Percentiles rank a stretch among this genome's conserved stretches.
These are phyloP conservation scores for Kryptolebias marmoratus DNA, from an alignment of 2,113 vertebrate genomes.

Conservation along the genomic window DNA sequence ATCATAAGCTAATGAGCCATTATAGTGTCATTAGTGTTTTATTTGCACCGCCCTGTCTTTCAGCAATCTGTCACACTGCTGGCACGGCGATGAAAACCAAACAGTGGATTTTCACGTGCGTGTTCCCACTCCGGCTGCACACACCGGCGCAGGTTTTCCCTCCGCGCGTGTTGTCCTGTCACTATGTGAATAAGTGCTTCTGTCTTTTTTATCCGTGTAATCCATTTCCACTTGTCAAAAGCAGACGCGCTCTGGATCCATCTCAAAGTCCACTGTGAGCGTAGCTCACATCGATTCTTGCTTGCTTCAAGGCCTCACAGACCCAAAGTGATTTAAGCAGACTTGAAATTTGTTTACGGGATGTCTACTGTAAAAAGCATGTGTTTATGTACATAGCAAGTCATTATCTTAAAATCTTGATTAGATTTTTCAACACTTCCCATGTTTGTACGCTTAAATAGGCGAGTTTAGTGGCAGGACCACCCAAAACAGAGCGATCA, in stretches of 20 bases:
- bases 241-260: slow-evolving; percentile 17
- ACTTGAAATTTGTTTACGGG: slow-evolving; percentile 66
- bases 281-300: slow-evolving; percentile 7
- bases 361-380: slow-evolving; percentile 43
- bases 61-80: slow-evolving; percentile 60
- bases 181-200: slow-evolving; percentile 12
- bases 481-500: slow-evolving; percentile 64
- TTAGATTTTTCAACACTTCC: slow-evolving; percentile 56
- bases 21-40: slow-evolving; percentile 77
- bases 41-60: slow-evolving; percentile 68
- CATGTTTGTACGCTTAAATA: slow-evolving; percentile 64
- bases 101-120: slow-evolving; percentile 23
- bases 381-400: slow-evolving; percentile 64
- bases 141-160: slow-evolving; percentile 17
- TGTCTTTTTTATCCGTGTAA: slow-evolving; percentile 32
- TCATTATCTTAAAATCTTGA: slow-evolving; percentile 71
- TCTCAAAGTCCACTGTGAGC: slow-evolving; percentile 22
- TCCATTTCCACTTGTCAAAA: slow-evolving; percentile 45
- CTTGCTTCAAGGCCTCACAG: slow-evolving; percentile 24
- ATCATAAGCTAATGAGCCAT: slow-evolving; percentile 76
- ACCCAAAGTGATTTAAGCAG: slow-evolving; percentile 49
- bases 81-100: slow-evolving; percentile 54
- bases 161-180: slow-evolving; percentile 7
- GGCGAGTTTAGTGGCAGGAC: slow-evolving; percentile 52
- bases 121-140: slow-evolving; percentile 9